Conservation (phyloP, 2,113 vertebrate genomes). For the Pampusana beccarii region DNA sequence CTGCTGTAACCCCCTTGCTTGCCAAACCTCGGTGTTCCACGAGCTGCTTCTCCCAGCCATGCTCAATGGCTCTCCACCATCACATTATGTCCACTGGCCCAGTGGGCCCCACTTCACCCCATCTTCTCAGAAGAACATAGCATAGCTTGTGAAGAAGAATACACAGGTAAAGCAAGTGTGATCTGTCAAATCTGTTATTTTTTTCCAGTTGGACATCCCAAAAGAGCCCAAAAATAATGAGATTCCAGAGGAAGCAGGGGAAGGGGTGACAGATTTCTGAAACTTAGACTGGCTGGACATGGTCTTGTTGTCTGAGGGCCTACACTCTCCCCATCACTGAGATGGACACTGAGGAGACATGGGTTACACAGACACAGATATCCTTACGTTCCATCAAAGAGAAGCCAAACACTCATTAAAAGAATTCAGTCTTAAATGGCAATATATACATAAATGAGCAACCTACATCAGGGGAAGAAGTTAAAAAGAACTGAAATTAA, state of each 20-base stretch:
- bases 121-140: neutral
- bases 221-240: neutral
- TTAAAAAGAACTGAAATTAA: slow-evolving; percentile 39
- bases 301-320: neutral
- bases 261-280: neutral
- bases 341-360: neutral
- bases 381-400: neutral
- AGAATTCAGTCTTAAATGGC: neutral
- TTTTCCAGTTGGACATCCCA: neutral
- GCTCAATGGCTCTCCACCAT: neutral
- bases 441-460: neutral
- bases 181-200: neutral
- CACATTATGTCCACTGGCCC: neutral
- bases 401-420: neutral
- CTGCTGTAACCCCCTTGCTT: neutral
- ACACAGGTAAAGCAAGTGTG: neutral
- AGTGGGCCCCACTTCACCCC: neutral
- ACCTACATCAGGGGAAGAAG: neutral
- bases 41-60: neutral
- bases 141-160: neutral
- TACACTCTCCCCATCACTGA: neutral
- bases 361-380: neutral
- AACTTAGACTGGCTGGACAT: neutral
- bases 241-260: neutral
- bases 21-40: neutral